Evolutionary conservation across 2,113 vertebrate species (phyloP), one percentile per base, ranked within the genome.

Genomic region (Tor tambroides): DNA sequence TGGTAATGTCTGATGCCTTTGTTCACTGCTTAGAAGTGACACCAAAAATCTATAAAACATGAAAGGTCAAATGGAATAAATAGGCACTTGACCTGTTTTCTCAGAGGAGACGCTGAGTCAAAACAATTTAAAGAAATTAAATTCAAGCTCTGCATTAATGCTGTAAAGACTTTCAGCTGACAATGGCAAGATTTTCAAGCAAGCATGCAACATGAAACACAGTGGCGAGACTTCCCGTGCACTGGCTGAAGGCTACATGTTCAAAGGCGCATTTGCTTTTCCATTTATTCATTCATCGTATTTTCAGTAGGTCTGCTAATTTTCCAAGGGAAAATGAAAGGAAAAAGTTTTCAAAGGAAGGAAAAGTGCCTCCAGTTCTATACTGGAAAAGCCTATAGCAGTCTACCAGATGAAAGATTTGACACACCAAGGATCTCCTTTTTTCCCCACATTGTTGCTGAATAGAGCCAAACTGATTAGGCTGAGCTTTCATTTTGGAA

Each of bases 111-210:
- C 21, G 63, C 63, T 30, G 80, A 49, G 63, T 83, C 63, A 49
- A 69, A 83, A 49, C 26, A 82, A 67, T 67, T 82, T 1, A 30
- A 81, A 9, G 15, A 46, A 49, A 51, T 51, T 67, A 0, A 78
- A 54, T 54, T 54, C 4, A 41, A 67, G 9, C 56, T 23, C 63
- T 51, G 41, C 63, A 46, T 49, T 51, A 67, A 67, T 19, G 0
- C 19, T 82, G 17, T 41, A 32, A 81, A 65, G 38, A 81, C n/a
- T 83, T 83, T 83, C 41, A 51, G 26, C 76, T 54, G 49, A 78
- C 76, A 32, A 54, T 17, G 1, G 75, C 74, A 43, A 28, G 23
- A 19, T 65, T 26, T 10, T n/a, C 15, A 81, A 5, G 14, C 56
- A 81, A 41, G 32, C 30, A 41, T 43, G 23, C 30, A n/a, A 77